Base-by-base conservation (phyloP, 2,113 vertebrate species). In the Sapajus apella region DNA sequence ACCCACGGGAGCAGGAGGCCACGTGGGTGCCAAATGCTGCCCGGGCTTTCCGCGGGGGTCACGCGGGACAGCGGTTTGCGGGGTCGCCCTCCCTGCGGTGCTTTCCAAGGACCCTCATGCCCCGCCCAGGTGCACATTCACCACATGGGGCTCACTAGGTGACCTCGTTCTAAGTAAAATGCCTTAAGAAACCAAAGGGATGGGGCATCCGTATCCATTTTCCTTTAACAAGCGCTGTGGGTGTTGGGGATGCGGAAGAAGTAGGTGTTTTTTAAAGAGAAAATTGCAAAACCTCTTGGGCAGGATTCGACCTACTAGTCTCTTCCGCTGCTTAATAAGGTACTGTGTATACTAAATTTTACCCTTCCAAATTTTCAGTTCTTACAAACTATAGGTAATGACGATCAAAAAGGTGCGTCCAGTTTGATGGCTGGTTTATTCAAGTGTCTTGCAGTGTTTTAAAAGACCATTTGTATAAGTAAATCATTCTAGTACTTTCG, bases 21-120 rank as follows among this genome's bases (percentile, higher is more conserved):
- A 11, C 14, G 2, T 27, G 0, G n/a, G 56, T 0, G 35, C 52
- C 88, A 0, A 27, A 73, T 7, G 6, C 27, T 50, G 8, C 11
- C 21, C 4, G 9, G 12, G 64, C 52, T 77, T 47, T 72, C 35
- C 37, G 68, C 4, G 55, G 66, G 10, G 13, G 43, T 23, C 25
- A 11, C 25, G 0, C 5, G 25, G 66, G 82, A 75, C 61, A 18
- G 32, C 25, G 6, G 16, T 76, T 45, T 56, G 80, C 8, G 18
- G 6, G 8, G n/a, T 77, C n/a, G 5, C 0, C 56, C 17, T 86
- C 23, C 21, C 43, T 40, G n/a, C 18, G 8, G 43, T 40, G 76
- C 76, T 43, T 70, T 27, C 37, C 5, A 40, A 21, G 9, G 90
- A 87, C 23, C 68, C 73, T 32, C 4, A 56, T 17, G 0, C 30